phyloP scores from a whole-genome alignment of 2,888 invertebrate genomes.

The Pyrochroa serraticornis region DNA sequence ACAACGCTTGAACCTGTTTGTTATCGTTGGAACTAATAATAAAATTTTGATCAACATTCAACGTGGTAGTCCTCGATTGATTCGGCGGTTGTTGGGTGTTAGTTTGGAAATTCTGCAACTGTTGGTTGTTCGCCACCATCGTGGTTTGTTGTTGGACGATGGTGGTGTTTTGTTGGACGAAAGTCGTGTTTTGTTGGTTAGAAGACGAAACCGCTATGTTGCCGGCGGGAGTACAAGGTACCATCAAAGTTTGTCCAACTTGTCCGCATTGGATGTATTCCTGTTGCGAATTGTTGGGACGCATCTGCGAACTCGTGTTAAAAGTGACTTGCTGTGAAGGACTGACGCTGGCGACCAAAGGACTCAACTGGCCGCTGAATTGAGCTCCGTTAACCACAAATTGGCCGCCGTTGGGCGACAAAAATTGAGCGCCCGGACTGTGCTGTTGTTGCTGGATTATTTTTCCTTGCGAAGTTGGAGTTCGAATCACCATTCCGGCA shows the following conservation, averaged over 20 bases:
- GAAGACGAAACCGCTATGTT: constrained; percentile 64
- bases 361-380: constrained; percentile 79
- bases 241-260: constrained; percentile 74
- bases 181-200: constrained; percentile 71
- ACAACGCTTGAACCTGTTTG: constrained; percentile 50
- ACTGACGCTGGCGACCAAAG: constrained; percentile 75
- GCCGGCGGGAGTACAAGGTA: constrained; percentile 66
- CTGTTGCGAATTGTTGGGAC: constrained; percentile 62
- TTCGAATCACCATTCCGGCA: constrained; percentile 79
- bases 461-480: constrained; percentile 75
- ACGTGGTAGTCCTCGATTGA: constrained; percentile 54
- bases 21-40: constrained; percentile 58
- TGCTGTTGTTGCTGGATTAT: constrained; percentile 68
- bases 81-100: constrained; percentile 37
- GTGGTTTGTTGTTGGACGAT: constrained; percentile 84
- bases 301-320: constrained; percentile 44
- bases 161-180: constrained; percentile 84
- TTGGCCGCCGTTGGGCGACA: constrained; percentile 76
- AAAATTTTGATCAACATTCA: constrained; percentile 68
- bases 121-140: constrained; percentile 73
- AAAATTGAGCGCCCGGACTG: constrained; percentile 72
- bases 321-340: constrained; percentile 68
- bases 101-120: constrained; percentile 54
- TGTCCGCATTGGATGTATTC: constrained; percentile 75
- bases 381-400: constrained; percentile 77